Base-by-base conservation (phyloP, 2,797 vertebrate species). In the Bovichtus diacanthus region DNA sequence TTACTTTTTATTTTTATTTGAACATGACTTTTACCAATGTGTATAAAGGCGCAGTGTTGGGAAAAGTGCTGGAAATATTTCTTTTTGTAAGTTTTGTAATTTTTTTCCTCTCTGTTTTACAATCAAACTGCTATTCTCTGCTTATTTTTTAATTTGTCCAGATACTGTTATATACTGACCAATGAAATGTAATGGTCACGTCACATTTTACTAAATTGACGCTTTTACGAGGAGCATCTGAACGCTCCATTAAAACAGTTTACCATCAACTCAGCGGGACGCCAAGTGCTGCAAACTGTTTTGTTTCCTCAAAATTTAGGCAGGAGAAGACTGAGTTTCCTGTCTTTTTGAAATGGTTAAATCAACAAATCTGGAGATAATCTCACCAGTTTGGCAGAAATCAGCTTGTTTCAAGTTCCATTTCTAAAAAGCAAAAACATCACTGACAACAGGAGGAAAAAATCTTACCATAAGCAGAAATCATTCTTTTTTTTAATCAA, bases 171-270 rank as follows among this genome's bases (percentile, higher is more conserved):
- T 9, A 1, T 5, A 41, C n/a, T 12, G 39, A 55, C 7, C 41
- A 29, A 16, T 34, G 29, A 36, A 61, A 46, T 31, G 11, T 10
- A 15, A 62, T 16, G n/a, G 44, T 21, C 67, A 67, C 4, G 4
- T 54, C 39, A 53, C 47, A 55, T 77, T 74, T 72, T 60, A 5
- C 16, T 31, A 58, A 29, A 55, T 55, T 47, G 72, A 55, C 64
- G 51, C 23, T 58, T 79, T 70, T 67, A 83, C 25, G 54, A 74
- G 44, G 23, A 56, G 38, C 23, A 71, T 49, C 56, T 70, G 21
- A 74, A 68, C 18, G 71, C 71, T 44, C 71, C 67, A 68, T 83
- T 71, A 67, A 71, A 34, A 70, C 54, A 59, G 53, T 36, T n/a
- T 49, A 60, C 9, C 41, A 34, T 44, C 31, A 29, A 36, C 71